Evolutionary conservation across 1,140 invertebrate species (phyloP).

Genomic region (Drosophila navojoa): DNA sequence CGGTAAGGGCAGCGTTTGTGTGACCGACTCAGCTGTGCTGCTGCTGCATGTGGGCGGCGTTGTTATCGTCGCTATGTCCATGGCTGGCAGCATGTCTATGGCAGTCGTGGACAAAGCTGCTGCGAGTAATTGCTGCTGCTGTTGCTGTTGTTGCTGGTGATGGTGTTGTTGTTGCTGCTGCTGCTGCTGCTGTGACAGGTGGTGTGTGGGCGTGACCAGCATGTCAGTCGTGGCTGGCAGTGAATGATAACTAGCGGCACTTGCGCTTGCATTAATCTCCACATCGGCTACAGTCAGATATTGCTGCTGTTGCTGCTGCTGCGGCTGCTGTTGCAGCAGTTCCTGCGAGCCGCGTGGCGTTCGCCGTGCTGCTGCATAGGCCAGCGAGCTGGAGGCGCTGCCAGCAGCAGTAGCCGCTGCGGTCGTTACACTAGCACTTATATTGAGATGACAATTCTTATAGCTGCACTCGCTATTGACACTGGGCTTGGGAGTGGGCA

Average conservation of each 20-base stretch:
- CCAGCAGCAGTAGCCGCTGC: constrained; percentile 52
- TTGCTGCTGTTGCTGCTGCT: constrained; percentile 54
- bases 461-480: constrained; percentile 72
- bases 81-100: constrained; percentile 57
- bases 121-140: constrained; percentile 41
- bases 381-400: constrained; percentile 30
- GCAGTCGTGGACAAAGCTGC: constrained; percentile 51
- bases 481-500: constrained; percentile 64
- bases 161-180: constrained; percentile 5
- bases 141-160: constrained; percentile 38
- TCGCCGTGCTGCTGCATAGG: constrained; percentile 50
- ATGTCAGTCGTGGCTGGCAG: constrained; percentile 60
- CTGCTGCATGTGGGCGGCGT: constrained; percentile 36
- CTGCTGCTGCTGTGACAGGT: constrained; percentile 50
- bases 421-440: constrained; percentile 64
- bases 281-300: constrained; percentile 80
- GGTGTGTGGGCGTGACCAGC: constrained; percentile 60
- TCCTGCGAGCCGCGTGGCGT: constrained; percentile 68
- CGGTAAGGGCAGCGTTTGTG: constrained; percentile 66
- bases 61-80: constrained; percentile 67
- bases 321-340: constrained; percentile 59
- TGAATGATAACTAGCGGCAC: constrained; percentile 71
- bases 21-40: constrained; percentile 59
- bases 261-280: constrained; percentile 72
- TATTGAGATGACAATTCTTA: constrained; percentile 80